These are phyloP conservation scores for Aplysia californica DNA, from an alignment of 1,140 invertebrate genomes.

Conservation along the genomic window DNA sequence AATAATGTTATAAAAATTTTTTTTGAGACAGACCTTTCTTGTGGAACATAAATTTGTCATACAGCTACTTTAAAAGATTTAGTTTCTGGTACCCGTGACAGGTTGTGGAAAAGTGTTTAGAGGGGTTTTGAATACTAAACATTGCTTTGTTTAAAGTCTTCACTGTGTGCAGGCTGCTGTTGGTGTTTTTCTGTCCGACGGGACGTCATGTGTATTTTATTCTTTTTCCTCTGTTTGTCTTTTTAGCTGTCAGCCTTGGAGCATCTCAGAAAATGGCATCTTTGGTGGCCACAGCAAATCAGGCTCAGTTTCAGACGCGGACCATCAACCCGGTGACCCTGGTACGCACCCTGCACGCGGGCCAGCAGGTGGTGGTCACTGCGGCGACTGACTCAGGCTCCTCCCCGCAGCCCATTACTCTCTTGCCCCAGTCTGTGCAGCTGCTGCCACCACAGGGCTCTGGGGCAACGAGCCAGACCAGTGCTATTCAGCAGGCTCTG, in stretches of 20 bases:
- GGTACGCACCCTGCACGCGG: constrained; percentile 9
- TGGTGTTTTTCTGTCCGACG: no score
- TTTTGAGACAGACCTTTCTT: no score
- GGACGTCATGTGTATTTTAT: no score
- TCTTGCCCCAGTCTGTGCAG: background rate
- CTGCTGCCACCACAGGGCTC: background rate
- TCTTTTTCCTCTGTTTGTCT: no score
- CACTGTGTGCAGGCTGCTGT: no score
- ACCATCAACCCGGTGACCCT: constrained; percentile 22
- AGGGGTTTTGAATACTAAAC: no score
- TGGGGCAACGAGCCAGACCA: background rate
- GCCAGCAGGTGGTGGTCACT: constrained; percentile 2
- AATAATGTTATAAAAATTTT: no score
- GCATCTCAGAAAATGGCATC: constrained; percentile 38
- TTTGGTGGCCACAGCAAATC: constrained; percentile 37
- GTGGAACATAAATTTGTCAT: no score
- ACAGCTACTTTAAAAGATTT: no score
- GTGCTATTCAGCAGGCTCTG: background rate
- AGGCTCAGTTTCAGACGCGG: constrained; percentile 36
- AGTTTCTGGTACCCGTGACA: no score
- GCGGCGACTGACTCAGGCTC: background rate
- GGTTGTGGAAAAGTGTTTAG: no score
- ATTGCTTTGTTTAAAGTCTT: no score
- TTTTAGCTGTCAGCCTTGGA: constrained; percentile 30
- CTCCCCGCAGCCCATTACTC: background rate